Evolutionary conservation across 2,113 vertebrate genomes (phyloP).

Genomic region (Sinocyclocheilus anshuiensis): DNA sequence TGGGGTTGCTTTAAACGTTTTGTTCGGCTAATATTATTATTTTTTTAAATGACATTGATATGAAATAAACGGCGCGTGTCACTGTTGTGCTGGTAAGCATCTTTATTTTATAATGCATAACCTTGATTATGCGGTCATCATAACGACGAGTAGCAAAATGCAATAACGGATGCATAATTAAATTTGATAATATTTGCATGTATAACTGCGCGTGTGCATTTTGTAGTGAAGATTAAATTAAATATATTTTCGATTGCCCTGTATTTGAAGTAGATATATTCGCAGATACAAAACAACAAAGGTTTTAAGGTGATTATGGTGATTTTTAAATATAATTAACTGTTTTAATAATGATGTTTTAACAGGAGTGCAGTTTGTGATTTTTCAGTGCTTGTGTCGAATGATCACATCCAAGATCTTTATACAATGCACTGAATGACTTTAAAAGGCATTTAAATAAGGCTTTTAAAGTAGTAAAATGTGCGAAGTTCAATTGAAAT

Average conservation of each 20-base stretch:
- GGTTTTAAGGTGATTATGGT: too few relatives aligned
- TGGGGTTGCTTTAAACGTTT: neutral
- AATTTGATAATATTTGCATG: neutral
- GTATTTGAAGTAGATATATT: neutral
- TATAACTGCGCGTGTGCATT: neutral
- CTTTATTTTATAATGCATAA: neutral
- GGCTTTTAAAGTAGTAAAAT: neutral
- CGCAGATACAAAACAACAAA: neutral
- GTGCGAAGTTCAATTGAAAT: neutral
- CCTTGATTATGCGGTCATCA: neutral
- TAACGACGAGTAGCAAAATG: neutral
- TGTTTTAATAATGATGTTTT: neutral
- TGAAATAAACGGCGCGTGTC: neutral
- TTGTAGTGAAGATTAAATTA: neutral
- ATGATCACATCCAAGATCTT: neutral
- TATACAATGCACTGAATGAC: neutral
- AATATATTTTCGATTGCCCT: neutral
- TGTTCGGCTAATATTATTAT: neutral
- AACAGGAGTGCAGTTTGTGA: neutral
- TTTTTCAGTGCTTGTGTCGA: neutral
- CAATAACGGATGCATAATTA: neutral
- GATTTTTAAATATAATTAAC: neutral
- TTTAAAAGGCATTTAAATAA: neutral
- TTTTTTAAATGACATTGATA: neutral
- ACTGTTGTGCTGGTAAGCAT: slow-evolving; percentile 22